These are phyloP conservation scores for Ectemnius lituratus DNA, from an alignment of 2,888 invertebrate genomes.

Conservation along the genomic window DNA sequence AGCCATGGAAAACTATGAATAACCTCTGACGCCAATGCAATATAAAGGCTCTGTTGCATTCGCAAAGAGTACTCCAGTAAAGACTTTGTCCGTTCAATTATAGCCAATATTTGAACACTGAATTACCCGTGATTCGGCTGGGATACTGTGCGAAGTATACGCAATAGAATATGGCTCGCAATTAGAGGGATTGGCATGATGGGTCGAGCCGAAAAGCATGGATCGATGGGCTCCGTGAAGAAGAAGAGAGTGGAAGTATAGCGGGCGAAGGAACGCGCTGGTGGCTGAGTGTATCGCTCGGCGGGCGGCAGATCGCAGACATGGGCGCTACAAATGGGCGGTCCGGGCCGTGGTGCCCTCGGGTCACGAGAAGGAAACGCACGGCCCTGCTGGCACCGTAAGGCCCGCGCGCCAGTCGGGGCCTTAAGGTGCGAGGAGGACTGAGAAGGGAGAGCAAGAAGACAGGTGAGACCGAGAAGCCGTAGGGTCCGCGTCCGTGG, in stretches of 20 bases:
- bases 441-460: slow-evolving; percentile 27
- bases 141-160: too few relatives aligned
- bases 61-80: too few relatives aligned
- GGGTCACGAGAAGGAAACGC: slow-evolving; percentile 71
- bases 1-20: too few relatives aligned
- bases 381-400: slow-evolving; percentile 62
- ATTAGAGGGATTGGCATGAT: too few relatives aligned
- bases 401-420: slow-evolving; percentile 17
- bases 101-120: too few relatives aligned
- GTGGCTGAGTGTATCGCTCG: slow-evolving; percentile 64
- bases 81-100: too few relatives aligned
- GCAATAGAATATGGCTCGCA: too few relatives aligned
- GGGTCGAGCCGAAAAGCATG: too few relatives aligned
- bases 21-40: too few relatives aligned
- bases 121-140: too few relatives aligned
- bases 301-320: slow-evolving; percentile 74
- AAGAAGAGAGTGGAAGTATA: slow-evolving; percentile 1
- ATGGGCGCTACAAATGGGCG: slow-evolving; percentile 76
- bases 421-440: slow-evolving; percentile 55
- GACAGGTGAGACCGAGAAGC: slow-evolving; percentile 49
- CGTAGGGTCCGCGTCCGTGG: slow-evolving; percentile 28
- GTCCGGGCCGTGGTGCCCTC: slow-evolving; percentile 72
- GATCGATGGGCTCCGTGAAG: not conserved
- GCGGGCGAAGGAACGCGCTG: slow-evolving; percentile 30
- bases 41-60: too few relatives aligned